Evolutionary conservation across 2,888 invertebrate genomes (phyloP), one percentile per base, ranked within the genome.

Genomic region (Drosophila sordidula): DNA sequence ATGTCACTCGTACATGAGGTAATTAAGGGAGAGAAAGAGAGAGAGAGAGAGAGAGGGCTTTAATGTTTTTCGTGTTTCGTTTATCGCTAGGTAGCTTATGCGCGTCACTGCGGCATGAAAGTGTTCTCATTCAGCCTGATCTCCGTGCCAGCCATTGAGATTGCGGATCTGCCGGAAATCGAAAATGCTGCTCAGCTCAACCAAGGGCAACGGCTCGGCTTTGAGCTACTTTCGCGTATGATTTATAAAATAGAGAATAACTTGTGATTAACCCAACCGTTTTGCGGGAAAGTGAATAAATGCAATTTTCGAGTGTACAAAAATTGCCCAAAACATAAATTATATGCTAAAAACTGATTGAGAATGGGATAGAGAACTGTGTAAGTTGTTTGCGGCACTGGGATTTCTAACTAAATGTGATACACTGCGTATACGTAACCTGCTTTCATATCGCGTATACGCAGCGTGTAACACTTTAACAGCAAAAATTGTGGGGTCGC

Each of bases 71-170:
- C 14, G 0, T 9, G 2, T 26, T 2, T 12, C 8, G 4, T 3
- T 36, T 41, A 1, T 22, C 25, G 12, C 29, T 38, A 73, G 75
- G 78, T 78, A 3, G 95, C 98, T 62, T 97, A 97, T 0, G 99
- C 99, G 0, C 94, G 96, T 42, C 99, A 99, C 92, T 98, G 98
- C 91, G 96, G 97, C 80, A 94, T 98, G 92, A 95, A 94, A 29
- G 97, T 98, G 0, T 96, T 99, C 88, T 97, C 97, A 0, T 95
- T 99, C 90, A 97, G 98, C 75, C 94, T 99, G 57, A 96, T 99
- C 84, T 98, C 98, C 12, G 98, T 26, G 6, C 39, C 70, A 6
- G 26, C 54, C 2, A 0, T 36, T 18, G 18, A 0, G 56, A 66
- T n/a, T 44, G 49, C 16, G 3, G 14, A 99, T 93, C 94, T 95